Evolutionary conservation across 2,888 invertebrate species (phyloP).

Genomic region (Danaus chrysippus): DNA sequence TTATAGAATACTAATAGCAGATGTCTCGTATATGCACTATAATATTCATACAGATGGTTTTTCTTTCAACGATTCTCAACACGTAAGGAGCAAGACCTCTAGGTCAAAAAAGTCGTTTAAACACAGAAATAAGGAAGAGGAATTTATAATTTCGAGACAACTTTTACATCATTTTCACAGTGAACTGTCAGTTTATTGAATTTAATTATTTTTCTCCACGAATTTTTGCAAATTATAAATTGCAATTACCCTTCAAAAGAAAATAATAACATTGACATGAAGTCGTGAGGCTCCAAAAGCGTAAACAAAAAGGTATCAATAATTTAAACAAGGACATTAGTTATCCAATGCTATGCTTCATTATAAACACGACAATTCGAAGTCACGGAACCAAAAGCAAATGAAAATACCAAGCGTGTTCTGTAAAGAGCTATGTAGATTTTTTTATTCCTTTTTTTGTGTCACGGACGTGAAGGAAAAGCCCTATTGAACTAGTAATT

Average conservation of each 20-base stretch:
- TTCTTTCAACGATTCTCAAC: too few relatives aligned
- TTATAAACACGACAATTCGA: conserved; percentile 29
- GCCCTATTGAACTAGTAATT: conserved; percentile 71
- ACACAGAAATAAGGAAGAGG: too few relatives aligned
- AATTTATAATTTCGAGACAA: too few relatives aligned
- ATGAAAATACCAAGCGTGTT: conserved; percentile 33
- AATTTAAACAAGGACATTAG: conserved; percentile 30
- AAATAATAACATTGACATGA: conserved; percentile 22
- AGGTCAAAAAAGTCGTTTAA: too few relatives aligned
- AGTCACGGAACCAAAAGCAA: conserved; percentile 30
- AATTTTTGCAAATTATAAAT: too few relatives aligned
- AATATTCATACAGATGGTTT: too few relatives aligned
- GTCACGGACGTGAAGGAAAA: conserved; percentile 35
- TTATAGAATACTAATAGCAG: too few relatives aligned
- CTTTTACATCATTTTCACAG: too few relatives aligned
- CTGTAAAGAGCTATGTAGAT: conserved; percentile 43
- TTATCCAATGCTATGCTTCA: conserved; percentile 29
- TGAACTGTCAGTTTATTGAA: too few relatives aligned
- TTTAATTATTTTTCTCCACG: too few relatives aligned
- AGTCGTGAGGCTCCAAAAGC: conserved; percentile 25
- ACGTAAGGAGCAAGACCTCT: too few relatives aligned
- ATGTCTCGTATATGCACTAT: too few relatives aligned
- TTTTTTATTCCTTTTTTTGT: conserved; percentile 35
- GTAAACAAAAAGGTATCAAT: conserved; percentile 29
- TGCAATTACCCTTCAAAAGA: conserved; percentile 6